Evolutionary conservation across 2,888 invertebrate species (phyloP).

Genomic region (Argyresthia goedartella): DNA sequence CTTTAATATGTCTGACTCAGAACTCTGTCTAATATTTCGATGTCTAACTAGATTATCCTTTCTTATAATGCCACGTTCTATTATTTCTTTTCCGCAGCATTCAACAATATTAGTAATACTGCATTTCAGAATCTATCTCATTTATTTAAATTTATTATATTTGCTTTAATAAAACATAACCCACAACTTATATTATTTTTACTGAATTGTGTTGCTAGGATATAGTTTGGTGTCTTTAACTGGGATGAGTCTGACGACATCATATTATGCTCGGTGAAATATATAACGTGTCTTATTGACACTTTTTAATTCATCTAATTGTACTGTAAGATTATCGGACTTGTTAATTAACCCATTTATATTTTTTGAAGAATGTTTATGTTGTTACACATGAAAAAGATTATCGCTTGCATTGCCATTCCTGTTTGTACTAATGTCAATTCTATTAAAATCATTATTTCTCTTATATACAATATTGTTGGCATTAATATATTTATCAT

Average conservation of each 20-base stretch:
- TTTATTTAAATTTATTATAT: background rate
- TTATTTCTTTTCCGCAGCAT: too few relatives aligned
- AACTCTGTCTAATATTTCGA: too few relatives aligned
- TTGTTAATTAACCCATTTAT: too few relatives aligned
- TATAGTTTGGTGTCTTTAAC: background rate
- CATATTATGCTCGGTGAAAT: constrained; percentile 14
- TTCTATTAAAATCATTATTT: background rate
- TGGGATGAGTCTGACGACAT: background rate
- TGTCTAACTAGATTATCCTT: too few relatives aligned
- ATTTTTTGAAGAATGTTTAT: constrained; percentile 10
- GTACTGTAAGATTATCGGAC: too few relatives aligned
- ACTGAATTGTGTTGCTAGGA: background rate
- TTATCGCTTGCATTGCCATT: background rate
- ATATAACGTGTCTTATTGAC: constrained; percentile 8
- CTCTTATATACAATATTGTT: background rate
- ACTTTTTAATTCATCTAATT: constrained; percentile 1
- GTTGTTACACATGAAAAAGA: constrained; percentile 7
- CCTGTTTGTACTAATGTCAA: background rate
- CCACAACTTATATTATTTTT: background rate
- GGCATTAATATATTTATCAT: background rate
- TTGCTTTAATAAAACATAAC: background rate
- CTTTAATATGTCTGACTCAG: too few relatives aligned
- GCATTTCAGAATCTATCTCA: background rate
- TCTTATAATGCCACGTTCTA: too few relatives aligned
- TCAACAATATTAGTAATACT: constrained; percentile 6